Evolutionary conservation across 2,797 vertebrate species (phyloP).

Genomic region (Sciaenops ocellatus): DNA sequence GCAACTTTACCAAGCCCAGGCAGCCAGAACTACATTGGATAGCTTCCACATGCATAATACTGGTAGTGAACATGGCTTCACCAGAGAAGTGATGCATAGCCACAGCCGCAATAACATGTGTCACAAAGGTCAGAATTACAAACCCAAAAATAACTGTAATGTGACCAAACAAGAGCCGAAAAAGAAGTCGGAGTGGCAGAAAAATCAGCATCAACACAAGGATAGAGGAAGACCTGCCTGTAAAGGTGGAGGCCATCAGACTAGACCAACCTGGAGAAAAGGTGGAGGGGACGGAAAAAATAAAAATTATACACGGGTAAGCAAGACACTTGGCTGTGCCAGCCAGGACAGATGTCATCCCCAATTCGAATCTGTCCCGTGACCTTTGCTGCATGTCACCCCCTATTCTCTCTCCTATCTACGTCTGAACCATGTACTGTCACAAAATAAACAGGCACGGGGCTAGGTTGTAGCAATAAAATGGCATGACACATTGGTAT

Average conservation of each 20-base stretch:
- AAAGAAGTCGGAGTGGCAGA: neutral
- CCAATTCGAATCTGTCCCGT: too few relatives aligned
- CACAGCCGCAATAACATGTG: neutral
- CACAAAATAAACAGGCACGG: neutral
- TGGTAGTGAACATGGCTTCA: neutral
- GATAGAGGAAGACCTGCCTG: neutral
- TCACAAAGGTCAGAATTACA: constrained; percentile 9
- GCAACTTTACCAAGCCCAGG: constrained; percentile 13
- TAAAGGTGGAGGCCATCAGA: neutral
- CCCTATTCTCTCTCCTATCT: neutral
- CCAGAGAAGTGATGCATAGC: neutral
- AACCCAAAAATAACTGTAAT: neutral
- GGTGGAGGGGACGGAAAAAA: neutral
- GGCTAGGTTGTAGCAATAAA: neutral
- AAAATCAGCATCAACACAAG: neutral
- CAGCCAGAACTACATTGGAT: neutral
- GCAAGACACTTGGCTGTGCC: neutral
- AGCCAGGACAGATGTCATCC: neutral
- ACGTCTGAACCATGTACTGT: neutral
- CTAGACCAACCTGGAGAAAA: neutral
- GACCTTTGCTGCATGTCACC: neutral
- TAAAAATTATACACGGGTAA: constrained; percentile 28
- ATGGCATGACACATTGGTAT: neutral
- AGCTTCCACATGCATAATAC: neutral
- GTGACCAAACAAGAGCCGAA: constrained; percentile 15